phyloP scores from a whole-genome alignment of 2,113 vertebrate genomes.

The Clarias magur region DNA sequence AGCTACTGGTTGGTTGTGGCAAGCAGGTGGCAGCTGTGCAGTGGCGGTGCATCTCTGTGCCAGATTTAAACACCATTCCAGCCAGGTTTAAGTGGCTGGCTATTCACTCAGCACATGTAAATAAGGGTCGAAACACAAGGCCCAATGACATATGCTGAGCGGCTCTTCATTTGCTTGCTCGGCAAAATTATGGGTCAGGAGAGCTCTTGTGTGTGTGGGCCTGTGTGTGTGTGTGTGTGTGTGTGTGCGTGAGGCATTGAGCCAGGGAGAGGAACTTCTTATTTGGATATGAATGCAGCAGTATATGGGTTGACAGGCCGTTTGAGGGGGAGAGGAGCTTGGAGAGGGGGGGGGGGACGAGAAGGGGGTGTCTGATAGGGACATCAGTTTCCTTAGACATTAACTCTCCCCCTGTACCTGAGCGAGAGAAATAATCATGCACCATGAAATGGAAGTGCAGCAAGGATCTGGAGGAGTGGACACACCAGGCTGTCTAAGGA shows the following conservation, averaged over 20 bases:
- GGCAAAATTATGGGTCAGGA: constrained; percentile 34
- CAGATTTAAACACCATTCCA: constrained; percentile 72
- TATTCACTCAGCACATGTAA: constrained; percentile 81
- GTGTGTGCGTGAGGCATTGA: constrained; percentile 6
- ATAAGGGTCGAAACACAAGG: constrained; percentile 75
- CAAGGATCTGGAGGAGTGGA: constrained; percentile 78
- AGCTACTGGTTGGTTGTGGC: constrained; percentile 44
- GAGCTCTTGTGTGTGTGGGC: constrained; percentile 10
- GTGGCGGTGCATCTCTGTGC: constrained; percentile 63
- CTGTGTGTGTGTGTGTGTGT: constrained; percentile 24
- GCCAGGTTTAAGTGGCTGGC: constrained; percentile 70
- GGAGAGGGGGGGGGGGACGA: constrained; percentile 68
- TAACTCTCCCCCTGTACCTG: constrained; percentile 79
- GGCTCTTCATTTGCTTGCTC: constrained; percentile 77
- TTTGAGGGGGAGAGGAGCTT: constrained; percentile 65
- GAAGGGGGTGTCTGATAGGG: constrained; percentile 81
- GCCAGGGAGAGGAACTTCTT: constrained; percentile 56
- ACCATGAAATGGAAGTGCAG: constrained; percentile 86
- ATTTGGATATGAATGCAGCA: constrained; percentile 86
- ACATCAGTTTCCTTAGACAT: constrained; percentile 90
- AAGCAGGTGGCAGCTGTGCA: constrained; percentile 69
- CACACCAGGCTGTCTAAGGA: constrained; percentile 76
- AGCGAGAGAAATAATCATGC: constrained; percentile 83
- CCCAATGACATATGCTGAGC: constrained; percentile 82
- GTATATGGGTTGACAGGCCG: constrained; percentile 85